Base-by-base conservation (phyloP, 2,888 invertebrate genomes). In the Caenorhabditis wallacei region DNA sequence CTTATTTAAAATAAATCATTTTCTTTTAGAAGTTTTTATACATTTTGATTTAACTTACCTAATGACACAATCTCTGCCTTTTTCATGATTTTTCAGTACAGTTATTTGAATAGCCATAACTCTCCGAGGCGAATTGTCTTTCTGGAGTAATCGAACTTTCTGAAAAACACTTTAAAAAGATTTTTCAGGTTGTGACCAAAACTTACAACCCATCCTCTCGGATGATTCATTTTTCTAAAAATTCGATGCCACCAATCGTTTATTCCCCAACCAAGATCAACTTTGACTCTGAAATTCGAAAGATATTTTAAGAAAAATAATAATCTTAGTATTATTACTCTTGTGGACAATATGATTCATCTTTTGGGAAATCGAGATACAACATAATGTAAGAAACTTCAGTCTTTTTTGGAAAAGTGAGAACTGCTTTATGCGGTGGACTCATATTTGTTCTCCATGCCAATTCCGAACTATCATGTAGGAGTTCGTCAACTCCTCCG, bases 271-370 rank as follows among this genome's bases (percentile, higher is more conserved):
- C 74, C 74, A 1, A 74, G 20, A 20, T 64, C 74, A 13, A 74
- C 26, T 74, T 30, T 43, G 11, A 74, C 37, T 53, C 74, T 74
- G 30, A 43, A 40, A 40, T 40, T 13, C 10, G n/a, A n/a, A n/a
- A 40, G 16, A 8, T 13, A 40, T 40, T 13, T 7, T 7, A 35
- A 35, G 40, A 40, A 18, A 2, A 18, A n/a, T 48, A 13, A n/a
- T 43, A 40, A 43, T 40, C 18, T 30, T 3, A 16, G 5, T 30
- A 24, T 3, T 5, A 30, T 30, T 30, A 74, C 74, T 74, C 54
- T 43, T 53, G 51, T 13, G 74, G 64, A 13, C 74, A 64, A 43
- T 74, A 74, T 10, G 74, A 63, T 43, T 74, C 63, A 24, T 64
- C 74, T 24, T 18, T 63, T 8, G 4, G 7, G 43, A 53, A 30